Conservation (phyloP, 2,113 vertebrate genomes). For the Condylura cristata region DNA sequence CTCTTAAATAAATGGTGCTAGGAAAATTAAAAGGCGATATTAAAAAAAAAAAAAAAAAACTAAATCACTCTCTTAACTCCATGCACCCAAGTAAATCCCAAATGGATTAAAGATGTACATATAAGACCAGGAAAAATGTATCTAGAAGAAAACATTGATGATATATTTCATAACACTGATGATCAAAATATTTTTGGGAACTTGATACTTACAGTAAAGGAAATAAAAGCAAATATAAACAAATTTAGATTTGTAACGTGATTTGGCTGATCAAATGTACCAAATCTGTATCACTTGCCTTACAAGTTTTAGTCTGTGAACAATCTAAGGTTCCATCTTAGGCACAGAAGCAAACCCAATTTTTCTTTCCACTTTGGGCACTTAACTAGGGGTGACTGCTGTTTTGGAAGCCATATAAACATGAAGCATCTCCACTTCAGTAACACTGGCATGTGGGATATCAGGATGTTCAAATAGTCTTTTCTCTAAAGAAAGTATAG, state of each 20-base stretch:
- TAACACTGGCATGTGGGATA: background rate
- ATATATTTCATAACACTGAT: too few relatives aligned
- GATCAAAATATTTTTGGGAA: too few relatives aligned
- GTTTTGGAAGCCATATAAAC: background rate
- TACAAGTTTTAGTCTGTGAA: background rate
- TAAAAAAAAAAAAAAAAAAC: too few relatives aligned
- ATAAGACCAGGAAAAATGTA: too few relatives aligned
- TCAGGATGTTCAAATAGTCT: background rate
- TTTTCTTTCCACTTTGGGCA: background rate
- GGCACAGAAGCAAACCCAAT: background rate
- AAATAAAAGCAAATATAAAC: background rate
- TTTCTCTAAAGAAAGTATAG: constrained; percentile 38
- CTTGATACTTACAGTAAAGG: too few relatives aligned
- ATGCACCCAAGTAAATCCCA: too few relatives aligned
- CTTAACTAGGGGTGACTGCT: background rate
- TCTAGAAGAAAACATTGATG: too few relatives aligned
- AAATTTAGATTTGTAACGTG: background rate
- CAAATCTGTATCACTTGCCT: background rate
- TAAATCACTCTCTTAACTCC: too few relatives aligned
- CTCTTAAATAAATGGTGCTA: too few relatives aligned
- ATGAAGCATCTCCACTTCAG: background rate
- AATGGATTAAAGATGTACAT: too few relatives aligned
- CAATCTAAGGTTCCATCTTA: background rate
- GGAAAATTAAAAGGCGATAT: too few relatives aligned
- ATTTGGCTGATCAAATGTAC: background rate